A percentile compares a stretch with the other conserved stretches of the same genome.
Conservation (phyloP, 2,113 vertebrate genomes). For the Climacteris rufus region DNA sequence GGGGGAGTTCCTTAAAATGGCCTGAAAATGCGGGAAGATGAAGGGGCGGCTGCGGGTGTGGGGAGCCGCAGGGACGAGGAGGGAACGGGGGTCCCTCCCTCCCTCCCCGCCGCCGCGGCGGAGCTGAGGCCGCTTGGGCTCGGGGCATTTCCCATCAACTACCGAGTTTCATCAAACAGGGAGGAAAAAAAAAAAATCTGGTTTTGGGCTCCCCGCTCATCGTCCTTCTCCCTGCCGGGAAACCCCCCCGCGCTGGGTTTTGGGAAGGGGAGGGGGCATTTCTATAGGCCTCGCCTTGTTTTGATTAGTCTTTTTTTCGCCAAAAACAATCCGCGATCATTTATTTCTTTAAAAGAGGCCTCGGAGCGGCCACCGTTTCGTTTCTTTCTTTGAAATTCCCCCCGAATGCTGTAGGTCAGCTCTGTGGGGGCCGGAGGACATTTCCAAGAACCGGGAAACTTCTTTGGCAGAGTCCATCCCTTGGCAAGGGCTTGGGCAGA, state of each 20-base stretch:
- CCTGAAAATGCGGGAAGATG: neutral
- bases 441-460: neutral
- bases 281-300: constrained; percentile 7
- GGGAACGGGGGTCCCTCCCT: neutral
- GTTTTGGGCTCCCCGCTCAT: neutral
- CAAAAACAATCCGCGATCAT: neutral
- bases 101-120: neutral
- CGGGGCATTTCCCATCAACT: neutral
- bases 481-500: neutral
- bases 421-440: neutral
- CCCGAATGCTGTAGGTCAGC: neutral
- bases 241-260: neutral
- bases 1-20: neutral
- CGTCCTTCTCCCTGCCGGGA: neutral
- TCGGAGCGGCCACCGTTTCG: neutral
- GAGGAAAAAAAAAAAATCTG: neutral
- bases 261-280: neutral
- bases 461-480: neutral
- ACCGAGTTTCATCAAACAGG: neutral
- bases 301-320: neutral
- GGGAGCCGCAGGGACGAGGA: neutral
- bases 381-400: constrained; percentile 1
- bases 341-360: neutral
- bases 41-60: neutral
- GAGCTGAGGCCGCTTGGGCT: neutral